A percentile compares a stretch with the other conserved stretches of the same genome.
Conservation (phyloP, 2,797 vertebrate species). For the Sebastes itinus region DNA sequence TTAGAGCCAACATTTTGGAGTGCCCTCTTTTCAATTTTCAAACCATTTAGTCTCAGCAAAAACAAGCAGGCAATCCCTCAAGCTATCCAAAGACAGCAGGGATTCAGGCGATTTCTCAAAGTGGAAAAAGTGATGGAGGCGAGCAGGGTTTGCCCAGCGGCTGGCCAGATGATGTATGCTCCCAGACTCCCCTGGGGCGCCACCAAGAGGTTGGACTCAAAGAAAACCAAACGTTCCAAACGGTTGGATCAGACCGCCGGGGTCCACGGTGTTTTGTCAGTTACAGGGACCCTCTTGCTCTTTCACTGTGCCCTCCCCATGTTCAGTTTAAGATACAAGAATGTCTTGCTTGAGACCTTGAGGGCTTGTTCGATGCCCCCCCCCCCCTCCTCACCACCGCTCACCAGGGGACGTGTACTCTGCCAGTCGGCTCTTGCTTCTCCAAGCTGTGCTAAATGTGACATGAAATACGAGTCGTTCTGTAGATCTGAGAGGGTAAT, state of each 20-base stretch:
- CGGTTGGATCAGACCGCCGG: slow-evolving; percentile 28
- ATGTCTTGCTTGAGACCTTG: slow-evolving; percentile 29
- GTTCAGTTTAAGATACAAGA: slow-evolving; percentile 14
- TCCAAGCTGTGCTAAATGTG: slow-evolving; percentile 65
- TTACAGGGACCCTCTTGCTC: slow-evolving; percentile 16
- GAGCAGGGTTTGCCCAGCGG: slow-evolving; percentile 50
- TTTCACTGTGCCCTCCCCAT: slow-evolving; percentile 4
- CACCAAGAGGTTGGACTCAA: slow-evolving; percentile 44
- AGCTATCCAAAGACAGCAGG: slow-evolving; percentile 52
- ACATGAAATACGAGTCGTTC: slow-evolving; percentile 70
- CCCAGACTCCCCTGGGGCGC: slow-evolving; percentile 51
- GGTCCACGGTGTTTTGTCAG: slow-evolving; percentile 38
- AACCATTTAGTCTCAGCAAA: slow-evolving; percentile 32
- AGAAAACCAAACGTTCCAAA: slow-evolving; percentile 28
- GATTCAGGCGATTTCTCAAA: slow-evolving; percentile 51
- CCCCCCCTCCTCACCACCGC: neutral
- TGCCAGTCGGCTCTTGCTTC: slow-evolving; percentile 41
- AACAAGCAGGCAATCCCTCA: slow-evolving; percentile 53
- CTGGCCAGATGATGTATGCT: slow-evolving; percentile 58
- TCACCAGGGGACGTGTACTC: slow-evolving; percentile 26
- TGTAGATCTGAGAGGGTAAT: slow-evolving; percentile 55
- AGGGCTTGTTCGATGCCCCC: neutral
- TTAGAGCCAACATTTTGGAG: slow-evolving; percentile 29
- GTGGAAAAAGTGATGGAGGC: slow-evolving; percentile 64
- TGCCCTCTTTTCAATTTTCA: slow-evolving; percentile 39